These are phyloP conservation scores for Penaeus chinensis DNA, from an alignment of 1,140 invertebrate genomes.

Conservation along the genomic window DNA sequence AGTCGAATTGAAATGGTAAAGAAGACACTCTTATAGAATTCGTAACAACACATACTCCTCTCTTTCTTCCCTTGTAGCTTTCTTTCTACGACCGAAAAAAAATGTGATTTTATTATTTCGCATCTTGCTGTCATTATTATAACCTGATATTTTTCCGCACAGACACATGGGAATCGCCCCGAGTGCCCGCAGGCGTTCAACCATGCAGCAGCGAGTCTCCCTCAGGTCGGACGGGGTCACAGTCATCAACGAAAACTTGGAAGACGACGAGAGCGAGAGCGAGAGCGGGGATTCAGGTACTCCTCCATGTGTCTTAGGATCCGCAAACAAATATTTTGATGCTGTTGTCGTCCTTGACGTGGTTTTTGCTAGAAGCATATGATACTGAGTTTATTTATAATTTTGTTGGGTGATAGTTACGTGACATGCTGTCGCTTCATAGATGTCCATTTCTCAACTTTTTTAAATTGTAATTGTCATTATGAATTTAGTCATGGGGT, in stretches of 20 bases:
- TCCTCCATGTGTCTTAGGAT: not conserved
- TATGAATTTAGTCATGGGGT: too few relatives aligned
- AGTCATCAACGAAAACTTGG: not conserved
- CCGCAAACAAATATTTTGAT: not conserved
- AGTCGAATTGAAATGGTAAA: too few relatives aligned
- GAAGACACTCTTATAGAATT: not conserved
- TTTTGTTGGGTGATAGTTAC: too few relatives aligned
- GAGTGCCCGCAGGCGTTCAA: slow-evolving; percentile 36
- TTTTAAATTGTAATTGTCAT: too few relatives aligned
- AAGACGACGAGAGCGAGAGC: slow-evolving; percentile 43
- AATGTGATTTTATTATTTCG: not conserved
- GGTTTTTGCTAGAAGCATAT: too few relatives aligned
- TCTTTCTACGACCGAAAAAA: not conserved
- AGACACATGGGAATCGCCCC: slow-evolving; percentile 58
- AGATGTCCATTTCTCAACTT: too few relatives aligned
- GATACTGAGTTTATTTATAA: too few relatives aligned
- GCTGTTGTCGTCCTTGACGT: too few relatives aligned
- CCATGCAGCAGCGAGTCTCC: slow-evolving; percentile 43
- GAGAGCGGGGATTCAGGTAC: slow-evolving; percentile 57
- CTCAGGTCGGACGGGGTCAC: slow-evolving; percentile 28
- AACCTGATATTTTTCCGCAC: not conserved
- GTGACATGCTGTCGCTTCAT: too few relatives aligned
- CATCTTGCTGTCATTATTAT: not conserved
- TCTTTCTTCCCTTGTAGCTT: slow-evolving; percentile 60
- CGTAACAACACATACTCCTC: not conserved